phyloP scores from a whole-genome alignment of 2,797 vertebrate species.

The Sternotherus odoratus region DNA sequence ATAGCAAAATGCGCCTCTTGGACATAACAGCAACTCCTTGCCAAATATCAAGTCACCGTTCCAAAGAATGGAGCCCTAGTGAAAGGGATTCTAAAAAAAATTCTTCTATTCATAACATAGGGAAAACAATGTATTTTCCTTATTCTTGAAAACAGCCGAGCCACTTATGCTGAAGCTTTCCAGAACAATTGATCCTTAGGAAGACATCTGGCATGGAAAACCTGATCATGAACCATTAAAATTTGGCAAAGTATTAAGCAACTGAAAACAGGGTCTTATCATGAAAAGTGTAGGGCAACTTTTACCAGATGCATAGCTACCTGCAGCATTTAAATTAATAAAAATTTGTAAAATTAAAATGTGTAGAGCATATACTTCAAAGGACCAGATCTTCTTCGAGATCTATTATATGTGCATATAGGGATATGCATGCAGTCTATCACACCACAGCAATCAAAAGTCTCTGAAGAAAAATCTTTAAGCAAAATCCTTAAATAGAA shows the following conservation, averaged over 20 bases:
- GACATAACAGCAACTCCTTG: no score
- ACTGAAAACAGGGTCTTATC: conserved; percentile 21
- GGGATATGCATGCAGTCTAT: no score
- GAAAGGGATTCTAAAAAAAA: neutral
- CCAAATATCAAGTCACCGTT: neutral
- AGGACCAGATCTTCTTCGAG: no score
- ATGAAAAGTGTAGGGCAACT: conserved; percentile 24
- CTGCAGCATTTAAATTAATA: conserved; percentile 44
- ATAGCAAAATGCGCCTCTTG: neutral
- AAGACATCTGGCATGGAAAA: neutral
- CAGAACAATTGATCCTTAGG: neutral
- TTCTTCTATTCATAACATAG: neutral
- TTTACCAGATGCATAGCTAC: conserved; percentile 42
- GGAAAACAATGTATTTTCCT: neutral
- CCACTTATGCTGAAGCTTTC: conserved; percentile 32
- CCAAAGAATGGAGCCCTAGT: neutral
- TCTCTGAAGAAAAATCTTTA: neutral
- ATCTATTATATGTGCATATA: neutral
- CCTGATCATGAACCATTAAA: conserved; percentile 29
- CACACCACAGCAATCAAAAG: conserved; percentile 2
- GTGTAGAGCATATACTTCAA: neutral
- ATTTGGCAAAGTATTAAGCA: neutral
- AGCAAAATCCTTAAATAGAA: neutral
- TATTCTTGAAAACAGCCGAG: neutral
- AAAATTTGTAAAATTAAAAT: conserved; percentile 36